A percentile compares a stretch with the other conserved stretches of the same genome.
phyloP scores from a whole-genome alignment of 2,888 invertebrate species.

The Scaptomyza tumidula region DNA sequence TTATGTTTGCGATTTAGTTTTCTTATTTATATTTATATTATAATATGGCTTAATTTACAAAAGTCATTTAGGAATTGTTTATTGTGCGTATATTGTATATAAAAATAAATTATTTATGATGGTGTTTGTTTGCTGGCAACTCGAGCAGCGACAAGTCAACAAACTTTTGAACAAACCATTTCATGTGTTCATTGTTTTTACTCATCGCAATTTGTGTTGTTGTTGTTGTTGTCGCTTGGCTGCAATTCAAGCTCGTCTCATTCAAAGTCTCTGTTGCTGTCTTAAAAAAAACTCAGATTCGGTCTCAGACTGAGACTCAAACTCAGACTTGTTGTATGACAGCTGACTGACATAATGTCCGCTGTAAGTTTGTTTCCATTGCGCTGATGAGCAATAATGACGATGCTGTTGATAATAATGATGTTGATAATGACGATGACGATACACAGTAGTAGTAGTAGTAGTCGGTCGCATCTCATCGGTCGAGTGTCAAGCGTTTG shows the following conservation, averaged over 20 bases:
- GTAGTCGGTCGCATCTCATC: slow-evolving; percentile 16
- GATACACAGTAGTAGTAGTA: slow-evolving; percentile 19
- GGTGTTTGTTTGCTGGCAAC: slow-evolving; percentile 62
- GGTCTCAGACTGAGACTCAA: slow-evolving; percentile 31
- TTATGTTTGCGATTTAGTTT: slow-evolving; percentile 4
- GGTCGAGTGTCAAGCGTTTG: slow-evolving; percentile 54
- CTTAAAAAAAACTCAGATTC: slow-evolving; percentile 15
- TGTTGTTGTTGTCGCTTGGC: slow-evolving; percentile 23
- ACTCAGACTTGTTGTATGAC: slow-evolving; percentile 53
- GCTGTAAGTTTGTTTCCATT: slow-evolving; percentile 55
- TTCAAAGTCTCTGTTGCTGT: slow-evolving; percentile 2
- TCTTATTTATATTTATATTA: slow-evolving; percentile 5
- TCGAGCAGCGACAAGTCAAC: slow-evolving; percentile 62
- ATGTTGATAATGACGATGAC: slow-evolving; percentile 19
- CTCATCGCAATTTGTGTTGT: slow-evolving; percentile 20
- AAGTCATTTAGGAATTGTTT: slow-evolving; percentile 24
- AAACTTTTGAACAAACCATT: slow-evolving; percentile 51
- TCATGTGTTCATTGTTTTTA: slow-evolving; percentile 41
- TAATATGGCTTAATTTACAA: slow-evolving; percentile 27
- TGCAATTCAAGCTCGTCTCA: slow-evolving; percentile 55
- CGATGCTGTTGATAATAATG: slow-evolving; percentile 37
- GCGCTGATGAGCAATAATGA: slow-evolving; percentile 50
- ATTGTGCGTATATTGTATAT: slow-evolving; percentile 3
- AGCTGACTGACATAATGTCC: slow-evolving; percentile 76
- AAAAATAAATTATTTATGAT: slow-evolving; percentile 2